Evolutionary conservation across 2,113 vertebrate genomes (phyloP).

Genomic region (Tinamus guttatus): DNA sequence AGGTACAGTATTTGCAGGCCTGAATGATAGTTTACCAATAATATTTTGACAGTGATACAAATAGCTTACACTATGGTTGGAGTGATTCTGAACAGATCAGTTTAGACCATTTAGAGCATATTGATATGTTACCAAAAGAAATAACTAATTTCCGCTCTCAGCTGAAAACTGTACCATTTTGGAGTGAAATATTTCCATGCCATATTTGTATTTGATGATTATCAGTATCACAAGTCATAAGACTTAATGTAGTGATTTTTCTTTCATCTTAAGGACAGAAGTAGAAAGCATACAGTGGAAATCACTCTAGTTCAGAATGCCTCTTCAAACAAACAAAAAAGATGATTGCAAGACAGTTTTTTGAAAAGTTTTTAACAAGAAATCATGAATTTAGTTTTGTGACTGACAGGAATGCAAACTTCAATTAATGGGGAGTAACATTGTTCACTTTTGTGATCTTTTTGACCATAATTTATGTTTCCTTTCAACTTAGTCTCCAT

Average conservation of each 20-base stretch:
- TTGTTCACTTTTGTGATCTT: not conserved
- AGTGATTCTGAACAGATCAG: not conserved
- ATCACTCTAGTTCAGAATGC: not conserved
- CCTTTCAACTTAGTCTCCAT: not conserved
- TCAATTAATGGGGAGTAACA: not conserved
- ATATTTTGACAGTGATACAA: not conserved
- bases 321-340: not conserved
- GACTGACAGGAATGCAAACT: fast-evolving
- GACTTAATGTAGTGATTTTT: not conserved
- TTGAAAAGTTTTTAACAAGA: not conserved
- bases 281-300: not conserved
- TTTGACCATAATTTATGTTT: not conserved
- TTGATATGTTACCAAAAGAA: not conserved
- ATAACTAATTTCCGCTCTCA: not conserved
- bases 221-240: not conserved
- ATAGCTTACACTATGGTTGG: not conserved
- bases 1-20: not conserved
- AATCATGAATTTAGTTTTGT: not conserved
- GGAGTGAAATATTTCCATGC: not conserved
- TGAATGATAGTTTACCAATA: not conserved
- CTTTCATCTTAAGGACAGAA: not conserved
- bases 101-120: not conserved
- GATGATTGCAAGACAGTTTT: not conserved
- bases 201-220: not conserved
- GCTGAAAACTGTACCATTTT: not conserved